Conservation (phyloP, 2,888 invertebrate genomes). For the Omphaloscelis lunosa region DNA sequence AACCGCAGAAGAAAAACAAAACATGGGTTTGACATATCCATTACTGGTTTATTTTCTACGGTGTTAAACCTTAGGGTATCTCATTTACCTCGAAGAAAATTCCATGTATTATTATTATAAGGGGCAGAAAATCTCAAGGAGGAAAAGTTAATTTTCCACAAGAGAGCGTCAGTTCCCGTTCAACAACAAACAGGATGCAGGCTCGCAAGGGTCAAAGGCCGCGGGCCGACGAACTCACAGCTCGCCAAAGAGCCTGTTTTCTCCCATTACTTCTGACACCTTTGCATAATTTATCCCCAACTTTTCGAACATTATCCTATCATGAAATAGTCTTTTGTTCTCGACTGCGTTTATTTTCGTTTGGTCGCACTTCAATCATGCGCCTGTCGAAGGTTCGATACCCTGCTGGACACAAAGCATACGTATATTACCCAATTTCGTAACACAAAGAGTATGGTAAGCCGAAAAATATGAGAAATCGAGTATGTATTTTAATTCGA, state of each 20-base stretch:
- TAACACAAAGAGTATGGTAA: conserved; percentile 43
- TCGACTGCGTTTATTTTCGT: conserved; percentile 24
- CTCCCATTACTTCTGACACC: conserved; percentile 52
- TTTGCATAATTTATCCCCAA: conserved; percentile 38
- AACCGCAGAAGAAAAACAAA: conserved; percentile 6
- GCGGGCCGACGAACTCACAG: conserved; percentile 68
- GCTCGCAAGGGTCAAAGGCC: conserved; percentile 71
- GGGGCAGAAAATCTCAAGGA: conserved; percentile 26
- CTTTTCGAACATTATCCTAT: conserved; percentile 36
- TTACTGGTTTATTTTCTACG: conserved; percentile 44
- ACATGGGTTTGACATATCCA: conserved; percentile 39
- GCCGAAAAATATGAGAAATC: conserved; percentile 31
- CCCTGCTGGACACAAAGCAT: conserved; percentile 24
- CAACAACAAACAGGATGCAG: conserved; percentile 64
- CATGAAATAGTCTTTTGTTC: conserved; percentile 34
- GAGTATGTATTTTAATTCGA: conserved; percentile 40
- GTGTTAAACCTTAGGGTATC: conserved; percentile 14
- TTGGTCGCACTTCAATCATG: conserved; percentile 3
- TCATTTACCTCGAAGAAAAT: conserved; percentile 25
- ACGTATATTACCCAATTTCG: conserved; percentile 12
- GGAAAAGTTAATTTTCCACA: conserved; percentile 58
- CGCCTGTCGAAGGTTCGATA: conserved; percentile 28
- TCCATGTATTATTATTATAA: conserved; percentile 18
- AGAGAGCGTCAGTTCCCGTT: conserved; percentile 43
- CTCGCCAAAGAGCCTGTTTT: conserved; percentile 33